Base-by-base conservation (phyloP, 2,797 vertebrate species). In the Rhabdomys pumilio region DNA sequence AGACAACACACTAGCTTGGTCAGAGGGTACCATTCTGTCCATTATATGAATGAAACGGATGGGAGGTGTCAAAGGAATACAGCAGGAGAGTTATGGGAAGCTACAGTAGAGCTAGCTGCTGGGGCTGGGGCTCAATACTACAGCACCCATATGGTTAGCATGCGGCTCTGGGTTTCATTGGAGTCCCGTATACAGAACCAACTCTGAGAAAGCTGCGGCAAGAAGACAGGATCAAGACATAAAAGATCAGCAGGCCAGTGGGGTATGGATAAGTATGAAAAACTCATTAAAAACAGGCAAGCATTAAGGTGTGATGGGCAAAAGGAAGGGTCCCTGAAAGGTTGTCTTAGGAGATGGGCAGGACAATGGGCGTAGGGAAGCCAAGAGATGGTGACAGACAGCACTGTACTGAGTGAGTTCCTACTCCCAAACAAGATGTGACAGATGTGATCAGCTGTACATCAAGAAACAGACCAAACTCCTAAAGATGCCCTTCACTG, bases 391-490 rank as follows among this genome's bases (percentile, higher is more conserved):
- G 13, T 26, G 14, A 59, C 0, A 31, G 26, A 63, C 4, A 19
- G 15, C 15, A 0, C 61, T 1, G 6, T 2, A 12, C 4, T 5
- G 73, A 29, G 5, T 0, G 6, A 44, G 63, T 4, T 26, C 20
- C 47, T 0, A 7, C 13, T 88, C n/a, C 20, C 57, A 84, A 29
- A 63, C 31, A 19, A 31, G 14, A 24, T 6, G 34, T 53, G 17
- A 29, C 2, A 53, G 65, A 4, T 17, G 44, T 14, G 2, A 53
- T 73, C 24, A 57, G n/a, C 15, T 8, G 34, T 13, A 7, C 24
- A 13, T 2, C 19, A 53, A 96, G 34, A 82, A 82, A 87, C 15
- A 24, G 65, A 29, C 0, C 24, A 0, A 12, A 31, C 20, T 31
- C 11, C 53, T n/a, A 61, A 14, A 1, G 1, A 50, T 2, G 20